Conservation (phyloP, 2,797 vertebrate species). For the Cossypha heuglini region DNA sequence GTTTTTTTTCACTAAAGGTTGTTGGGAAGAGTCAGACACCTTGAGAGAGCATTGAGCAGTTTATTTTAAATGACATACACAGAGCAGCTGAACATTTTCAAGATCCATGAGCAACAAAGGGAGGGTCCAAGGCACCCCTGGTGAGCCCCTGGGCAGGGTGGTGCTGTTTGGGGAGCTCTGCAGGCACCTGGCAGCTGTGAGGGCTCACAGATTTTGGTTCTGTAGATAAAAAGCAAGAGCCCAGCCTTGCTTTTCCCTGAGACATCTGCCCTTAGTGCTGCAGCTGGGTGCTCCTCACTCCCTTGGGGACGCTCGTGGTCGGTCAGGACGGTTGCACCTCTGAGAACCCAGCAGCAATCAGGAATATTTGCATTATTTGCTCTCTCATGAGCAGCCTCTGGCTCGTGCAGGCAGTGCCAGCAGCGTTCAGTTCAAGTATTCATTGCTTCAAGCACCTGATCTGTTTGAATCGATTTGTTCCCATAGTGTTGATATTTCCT, state of each 20-base stretch:
- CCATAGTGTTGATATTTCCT: background rate
- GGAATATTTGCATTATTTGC: background rate
- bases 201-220: fast-evolving
- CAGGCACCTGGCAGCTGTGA: background rate
- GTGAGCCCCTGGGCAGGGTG: background rate
- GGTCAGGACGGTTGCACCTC: background rate
- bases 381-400: background rate
- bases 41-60: background rate
- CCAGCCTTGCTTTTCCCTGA: background rate
- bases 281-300: background rate
- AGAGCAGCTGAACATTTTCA: background rate
- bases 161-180: background rate
- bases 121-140: fast-evolving
- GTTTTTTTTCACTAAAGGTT: background rate
- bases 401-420: background rate
- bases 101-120: background rate
- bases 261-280: background rate
- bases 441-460: background rate
- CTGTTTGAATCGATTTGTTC: background rate
- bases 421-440: background rate
- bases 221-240: background rate
- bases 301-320: fast-evolving
- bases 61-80: background rate
- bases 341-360: background rate
- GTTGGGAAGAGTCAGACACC: background rate